These are phyloP conservation scores for Lamprologus speciosus DNA, from an alignment of 2,113 vertebrate genomes.

Conservation along the genomic window DNA sequence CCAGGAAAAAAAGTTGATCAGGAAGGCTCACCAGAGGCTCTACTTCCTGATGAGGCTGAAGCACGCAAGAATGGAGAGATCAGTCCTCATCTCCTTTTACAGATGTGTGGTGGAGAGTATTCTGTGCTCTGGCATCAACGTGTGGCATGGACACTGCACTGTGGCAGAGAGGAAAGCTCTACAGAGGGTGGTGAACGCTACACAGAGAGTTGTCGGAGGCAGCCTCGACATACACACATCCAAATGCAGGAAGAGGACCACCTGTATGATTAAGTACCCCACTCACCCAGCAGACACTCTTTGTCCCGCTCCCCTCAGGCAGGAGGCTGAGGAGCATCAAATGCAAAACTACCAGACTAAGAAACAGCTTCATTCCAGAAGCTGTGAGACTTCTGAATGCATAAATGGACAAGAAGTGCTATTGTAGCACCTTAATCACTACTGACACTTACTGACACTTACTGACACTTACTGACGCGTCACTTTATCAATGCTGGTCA, in stretches of 20 bases:
- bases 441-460: not conserved
- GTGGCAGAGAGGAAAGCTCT: not conserved
- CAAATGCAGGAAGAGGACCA: not conserved
- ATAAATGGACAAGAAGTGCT: not conserved
- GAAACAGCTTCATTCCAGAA: not conserved
- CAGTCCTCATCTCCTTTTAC: not conserved
- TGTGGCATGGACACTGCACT: not conserved
- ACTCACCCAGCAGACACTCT: not conserved
- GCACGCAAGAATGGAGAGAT: rapidly evolving
- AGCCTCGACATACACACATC: not conserved
- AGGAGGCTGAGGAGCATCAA: not conserved
- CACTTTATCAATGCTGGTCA: not conserved
- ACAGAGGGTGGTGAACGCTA: not conserved
- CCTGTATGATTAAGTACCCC: not conserved
- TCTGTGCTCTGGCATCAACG: not conserved
- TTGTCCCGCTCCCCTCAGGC: not conserved
- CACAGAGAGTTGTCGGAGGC: not conserved
- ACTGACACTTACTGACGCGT: not conserved
- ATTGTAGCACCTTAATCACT: not conserved
- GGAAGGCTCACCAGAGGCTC: not conserved
- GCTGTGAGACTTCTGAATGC: not conserved
- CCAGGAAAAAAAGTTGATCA: not conserved
- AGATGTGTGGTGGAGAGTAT: not conserved
- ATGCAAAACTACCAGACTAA: not conserved
- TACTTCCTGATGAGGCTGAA: not conserved